Base-by-base conservation (phyloP, 2,888 invertebrate genomes). In the Drosophila colorata region DNA sequence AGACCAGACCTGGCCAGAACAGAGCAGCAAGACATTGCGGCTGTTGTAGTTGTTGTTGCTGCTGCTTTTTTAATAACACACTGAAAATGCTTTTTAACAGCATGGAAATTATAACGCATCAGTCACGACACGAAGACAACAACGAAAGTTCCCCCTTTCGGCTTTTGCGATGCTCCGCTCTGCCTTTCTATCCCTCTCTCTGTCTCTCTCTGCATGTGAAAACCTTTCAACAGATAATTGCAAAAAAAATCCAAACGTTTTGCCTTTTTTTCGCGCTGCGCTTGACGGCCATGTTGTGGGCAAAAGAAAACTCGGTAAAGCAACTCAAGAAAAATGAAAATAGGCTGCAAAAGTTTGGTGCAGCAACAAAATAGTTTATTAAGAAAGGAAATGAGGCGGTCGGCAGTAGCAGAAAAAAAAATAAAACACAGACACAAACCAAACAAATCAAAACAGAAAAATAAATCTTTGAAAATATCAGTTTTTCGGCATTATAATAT, bases 101-200 rank as follows among this genome's bases (percentile, higher is more conserved):
- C 77, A 87, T 77, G 77, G 60, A 88, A 85, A 88, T 87, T 88
- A 87, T 88, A 85, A 87, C 85, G 82, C 88, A 87, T 88, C 87
- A 87, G 88, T 88, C 89, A 87, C 86, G 86, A 80, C 78, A 67
- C 69, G 74, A 77, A 83, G 63, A 57, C 78, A 46, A 25, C 38
- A 47, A 58, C 40, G 37, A 25, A 25, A 31, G 7, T 44, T 40
- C 25, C 25, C 38, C n/a, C 37, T 8, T 0, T 37, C 6, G n/a
- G 7, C 37, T 14, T 4, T 16, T n/a, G n/a, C n/a, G n/a, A n/a
- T n/a, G n/a, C n/a, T n/a, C n/a, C n/a, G n/a, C n/a, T n/a, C n/a
- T 40, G 25, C 7, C 7, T 20, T 7, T 13, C 41, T 23, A 13
- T 18, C 4, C 40, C 41, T 7, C 25, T 13, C 13, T 37, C 16